Evolutionary conservation across 1,140 invertebrate species (phyloP).

Genomic region (Calliphora vicina): DNA sequence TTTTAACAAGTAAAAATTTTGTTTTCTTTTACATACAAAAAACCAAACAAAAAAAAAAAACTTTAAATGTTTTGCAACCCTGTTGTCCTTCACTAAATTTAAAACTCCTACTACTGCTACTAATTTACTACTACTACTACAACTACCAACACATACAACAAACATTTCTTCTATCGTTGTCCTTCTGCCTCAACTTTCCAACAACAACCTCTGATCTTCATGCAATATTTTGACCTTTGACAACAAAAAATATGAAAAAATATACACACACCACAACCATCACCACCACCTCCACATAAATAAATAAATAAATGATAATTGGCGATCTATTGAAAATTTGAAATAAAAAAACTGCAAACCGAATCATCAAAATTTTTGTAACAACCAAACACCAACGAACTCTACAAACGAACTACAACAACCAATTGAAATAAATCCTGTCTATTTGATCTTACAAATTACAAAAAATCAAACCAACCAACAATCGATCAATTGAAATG

Average conservation of each 20-base stretch:
- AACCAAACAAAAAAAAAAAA: neutral
- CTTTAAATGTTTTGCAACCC: slow-evolving; percentile 11
- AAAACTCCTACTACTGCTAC: neutral
- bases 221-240: neutral
- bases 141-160: neutral
- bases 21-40: slow-evolving; percentile 7
- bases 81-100: slow-evolving; percentile 3
- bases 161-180: neutral
- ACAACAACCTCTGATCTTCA: neutral
- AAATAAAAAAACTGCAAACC: neutral
- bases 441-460: neutral
- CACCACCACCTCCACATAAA: neutral
- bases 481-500: neutral
- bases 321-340: neutral
- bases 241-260: neutral
- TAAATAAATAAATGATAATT: neutral
- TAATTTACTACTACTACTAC: neutral
- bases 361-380: neutral
- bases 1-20: neutral
- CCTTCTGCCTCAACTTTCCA: neutral
- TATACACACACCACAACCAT: neutral
- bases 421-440: neutral
- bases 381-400: neutral
- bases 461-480: neutral
- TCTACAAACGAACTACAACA: neutral